Base-by-base conservation (phyloP, 2,888 invertebrate species). In the Lomographa bimaculata region DNA sequence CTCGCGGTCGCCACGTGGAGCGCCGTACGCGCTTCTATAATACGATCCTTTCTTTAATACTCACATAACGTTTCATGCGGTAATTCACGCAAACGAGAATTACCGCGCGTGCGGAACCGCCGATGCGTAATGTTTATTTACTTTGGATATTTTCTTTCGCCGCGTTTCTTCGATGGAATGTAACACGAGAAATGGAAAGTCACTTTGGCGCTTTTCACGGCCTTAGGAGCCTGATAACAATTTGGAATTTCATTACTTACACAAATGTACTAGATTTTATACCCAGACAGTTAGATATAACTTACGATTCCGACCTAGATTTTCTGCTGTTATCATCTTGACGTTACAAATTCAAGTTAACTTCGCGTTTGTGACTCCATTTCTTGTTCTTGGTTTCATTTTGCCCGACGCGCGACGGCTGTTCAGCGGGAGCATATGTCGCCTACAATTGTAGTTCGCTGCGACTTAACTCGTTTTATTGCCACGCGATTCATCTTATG, bases 1-100 rank as follows among this genome's bases (percentile, higher is more conserved):
- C 58, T 66, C 68, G 68, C 67, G 70, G 68, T 58, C 51, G 49
- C 21, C 50, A 56, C 37, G 57, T 60, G 45, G 51, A 47, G 18
- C 26, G n/a, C n/a, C n/a, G n/a, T n/a, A 26, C 50, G 50, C 39
- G 38, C 39, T 49, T 45, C 30, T 36, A 29, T 36, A 34, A 44
- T 12, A 14, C 26, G 17, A 45, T 49, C 28, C 38, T 44, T 47
- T 49, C 46, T 44, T 44, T 38, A 33, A 27, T 18, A 18, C 16
- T 10, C 38, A 40, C 17, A 26, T 41, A 30, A 41, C 34, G 20
- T 20, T 34, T 36, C 14, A 32, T 42, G 18, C 9, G 29, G 29
- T 35, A 41, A 35, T 29, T 20, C 35, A 7, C 21, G 24, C 8
- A 11, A 26, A 32, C 10, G 30, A 32, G 19, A 27, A 32, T 19